Conservation (phyloP, 2,113 vertebrate genomes). For the Paracanthobrama guichenoti region DNA sequence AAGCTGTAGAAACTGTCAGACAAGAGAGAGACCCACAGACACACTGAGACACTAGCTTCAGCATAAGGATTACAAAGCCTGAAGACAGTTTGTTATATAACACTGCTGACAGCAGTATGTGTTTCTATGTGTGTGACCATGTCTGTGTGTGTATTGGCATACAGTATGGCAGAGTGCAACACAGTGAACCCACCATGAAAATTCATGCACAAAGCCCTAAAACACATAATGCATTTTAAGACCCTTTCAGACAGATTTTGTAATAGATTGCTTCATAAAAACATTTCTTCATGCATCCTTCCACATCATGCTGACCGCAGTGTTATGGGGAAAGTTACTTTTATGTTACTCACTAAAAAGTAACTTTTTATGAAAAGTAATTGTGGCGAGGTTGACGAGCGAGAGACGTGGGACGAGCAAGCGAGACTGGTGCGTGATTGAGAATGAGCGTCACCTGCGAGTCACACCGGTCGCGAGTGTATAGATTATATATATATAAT, state of each 20-base stretch:
- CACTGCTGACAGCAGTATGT: not conserved
- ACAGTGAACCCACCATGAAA: not conserved
- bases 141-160: not conserved
- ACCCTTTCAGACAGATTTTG: not conserved
- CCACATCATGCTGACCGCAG: not conserved
- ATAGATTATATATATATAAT: too few species aligned
- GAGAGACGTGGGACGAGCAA: too few species aligned
- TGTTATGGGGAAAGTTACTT: too few species aligned
- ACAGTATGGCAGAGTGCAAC: not conserved
- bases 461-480: too few species aligned
- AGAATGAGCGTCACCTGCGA: too few species aligned
- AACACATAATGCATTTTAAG: not conserved
- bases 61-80: not conserved
- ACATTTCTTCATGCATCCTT: not conserved
- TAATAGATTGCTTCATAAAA: slow-evolving; percentile 2
- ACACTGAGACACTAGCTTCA: slow-evolving; percentile 22
- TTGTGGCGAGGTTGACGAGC: too few species aligned
- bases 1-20: not conserved
- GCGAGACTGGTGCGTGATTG: too few species aligned
- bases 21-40: slow-evolving; percentile 33
- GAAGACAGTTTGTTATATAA: slow-evolving; percentile 1
- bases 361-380: too few species aligned
- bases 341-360: too few species aligned
- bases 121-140: not conserved
- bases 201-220: not conserved